These are phyloP conservation scores for Enteromius viviparus DNA, from an alignment of 2,797 vertebrate genomes.

Conservation along the genomic window DNA sequence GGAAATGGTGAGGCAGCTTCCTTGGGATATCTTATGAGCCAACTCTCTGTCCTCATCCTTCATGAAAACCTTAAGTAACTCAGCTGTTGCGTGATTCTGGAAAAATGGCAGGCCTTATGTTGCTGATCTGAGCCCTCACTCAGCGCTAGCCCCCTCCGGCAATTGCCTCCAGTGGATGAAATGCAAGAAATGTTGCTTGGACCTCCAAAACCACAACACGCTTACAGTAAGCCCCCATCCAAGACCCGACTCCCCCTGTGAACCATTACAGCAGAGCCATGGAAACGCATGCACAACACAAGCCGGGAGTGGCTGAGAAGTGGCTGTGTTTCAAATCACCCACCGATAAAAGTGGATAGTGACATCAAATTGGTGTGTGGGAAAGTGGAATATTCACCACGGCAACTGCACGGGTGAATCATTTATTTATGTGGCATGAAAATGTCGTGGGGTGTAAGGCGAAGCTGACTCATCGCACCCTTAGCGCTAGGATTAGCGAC, in stretches of 20 bases:
- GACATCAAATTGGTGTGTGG: conserved; percentile 31
- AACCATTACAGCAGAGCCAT: conserved; percentile 43
- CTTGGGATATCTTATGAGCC: conserved; percentile 27
- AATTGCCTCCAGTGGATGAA: conserved; percentile 46
- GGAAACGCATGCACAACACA: conserved; percentile 49
- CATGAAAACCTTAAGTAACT: conserved; percentile 43
- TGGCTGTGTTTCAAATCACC: conserved; percentile 31
- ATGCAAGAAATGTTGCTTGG: conserved; percentile 44
- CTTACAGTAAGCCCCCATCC: conserved; percentile 39
- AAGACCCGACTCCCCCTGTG: conserved; percentile 38
- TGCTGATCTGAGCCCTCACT: conserved; percentile 10
- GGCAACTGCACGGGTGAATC: conserved; percentile 8
- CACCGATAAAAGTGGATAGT: conserved; percentile 33
- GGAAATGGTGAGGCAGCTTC: conserved; percentile 40
- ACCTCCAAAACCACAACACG: conserved; percentile 49
- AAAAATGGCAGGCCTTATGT: conserved; percentile 27
- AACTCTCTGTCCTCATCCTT: conserved; percentile 44
- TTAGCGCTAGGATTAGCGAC: conserved; percentile 20
- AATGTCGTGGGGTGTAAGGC: conserved; percentile 25
- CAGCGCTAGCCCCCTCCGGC: not conserved
- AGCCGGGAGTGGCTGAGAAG: conserved; percentile 33
- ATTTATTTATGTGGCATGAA: conserved; percentile 23
- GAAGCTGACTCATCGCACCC: conserved; percentile 34
- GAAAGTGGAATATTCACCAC: conserved; percentile 21
- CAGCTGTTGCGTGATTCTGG: conserved; percentile 38